phyloP scores from a whole-genome alignment of 2,888 invertebrate genomes.

The Penaeus monodon region DNA sequence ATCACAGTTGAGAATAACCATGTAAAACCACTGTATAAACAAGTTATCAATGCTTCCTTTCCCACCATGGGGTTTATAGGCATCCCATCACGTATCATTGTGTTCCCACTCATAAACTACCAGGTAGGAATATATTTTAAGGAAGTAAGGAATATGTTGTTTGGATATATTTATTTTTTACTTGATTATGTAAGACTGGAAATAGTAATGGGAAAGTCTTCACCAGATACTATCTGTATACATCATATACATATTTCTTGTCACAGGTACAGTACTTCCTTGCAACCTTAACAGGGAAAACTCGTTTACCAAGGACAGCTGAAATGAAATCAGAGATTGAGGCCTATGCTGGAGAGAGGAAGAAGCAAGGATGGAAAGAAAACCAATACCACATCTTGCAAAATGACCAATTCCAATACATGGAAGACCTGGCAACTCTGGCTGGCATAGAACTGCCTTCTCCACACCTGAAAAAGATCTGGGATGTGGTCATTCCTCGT shows the following conservation, averaged over 20 bases:
- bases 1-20: slow-evolving; percentile 82
- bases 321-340: slow-evolving; percentile 37
- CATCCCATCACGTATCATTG: slow-evolving; percentile 75
- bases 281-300: slow-evolving; percentile 32
- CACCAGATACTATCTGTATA: too few relatives aligned
- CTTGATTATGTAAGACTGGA: too few relatives aligned
- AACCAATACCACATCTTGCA: slow-evolving; percentile 49
- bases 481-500: slow-evolving; percentile 27
- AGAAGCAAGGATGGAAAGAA: slow-evolving; percentile 15
- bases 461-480: slow-evolving; percentile 20
- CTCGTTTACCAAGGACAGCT: slow-evolving; percentile 22
- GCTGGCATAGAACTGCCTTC: slow-evolving; percentile 41
- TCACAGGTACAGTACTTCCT: slow-evolving; percentile 56
- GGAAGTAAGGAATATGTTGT: slow-evolving; percentile 1
- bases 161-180: slow-evolving; percentile 5
- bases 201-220: neutral
- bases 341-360: slow-evolving; percentile 13
- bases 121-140: slow-evolving; percentile 23
- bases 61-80: slow-evolving; percentile 87
- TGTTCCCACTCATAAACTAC: slow-evolving; percentile 35
- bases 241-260: neutral
- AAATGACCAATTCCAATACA: slow-evolving; percentile 51
- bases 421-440: slow-evolving; percentile 43
- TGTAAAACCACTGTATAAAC: slow-evolving; percentile 88
- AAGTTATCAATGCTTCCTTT: slow-evolving; percentile 83